Evolutionary conservation across 2,113 vertebrate genomes (phyloP).

Genomic region (Amazona guildingii): DNA sequence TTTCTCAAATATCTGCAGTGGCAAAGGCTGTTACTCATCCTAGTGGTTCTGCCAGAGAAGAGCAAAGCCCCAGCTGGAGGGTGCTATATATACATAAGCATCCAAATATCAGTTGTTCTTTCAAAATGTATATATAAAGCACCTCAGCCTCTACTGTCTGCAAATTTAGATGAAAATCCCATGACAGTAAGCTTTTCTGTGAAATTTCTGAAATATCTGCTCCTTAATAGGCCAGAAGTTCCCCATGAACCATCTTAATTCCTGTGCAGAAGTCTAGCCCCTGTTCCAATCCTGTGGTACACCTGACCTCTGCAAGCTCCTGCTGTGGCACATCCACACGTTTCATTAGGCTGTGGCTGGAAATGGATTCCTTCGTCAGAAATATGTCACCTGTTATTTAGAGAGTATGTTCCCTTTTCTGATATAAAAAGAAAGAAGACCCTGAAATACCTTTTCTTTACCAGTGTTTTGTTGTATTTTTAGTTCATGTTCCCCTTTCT

Average conservation of each 20-base stretch:
- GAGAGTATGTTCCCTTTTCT: background rate
- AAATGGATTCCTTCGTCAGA: background rate
- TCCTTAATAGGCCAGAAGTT: background rate
- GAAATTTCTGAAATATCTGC: background rate
- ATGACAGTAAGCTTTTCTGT: background rate
- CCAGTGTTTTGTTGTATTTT: background rate
- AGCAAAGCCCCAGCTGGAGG: background rate
- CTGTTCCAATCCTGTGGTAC: background rate
- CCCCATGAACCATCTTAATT: background rate
- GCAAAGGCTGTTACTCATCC: background rate
- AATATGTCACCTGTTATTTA: background rate
- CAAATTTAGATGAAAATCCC: background rate
- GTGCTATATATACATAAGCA: background rate
- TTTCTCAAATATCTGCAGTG: background rate
- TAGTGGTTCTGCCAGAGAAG: background rate
- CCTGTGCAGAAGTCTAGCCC: background rate
- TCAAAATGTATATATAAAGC: background rate
- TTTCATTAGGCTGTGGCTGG: background rate
- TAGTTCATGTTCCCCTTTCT: background rate
- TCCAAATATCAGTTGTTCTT: background rate
- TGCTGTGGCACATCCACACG: background rate
- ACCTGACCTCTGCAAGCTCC: background rate
- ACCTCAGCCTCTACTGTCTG: background rate
- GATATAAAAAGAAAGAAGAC: constrained; percentile 3
- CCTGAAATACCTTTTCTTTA: background rate